Evolutionary conservation across 35 echinoderm and acorn worm genomes (phyloP), one percentile per base, ranked within the genome.

Genomic region (Apostichopus californicus): DNA sequence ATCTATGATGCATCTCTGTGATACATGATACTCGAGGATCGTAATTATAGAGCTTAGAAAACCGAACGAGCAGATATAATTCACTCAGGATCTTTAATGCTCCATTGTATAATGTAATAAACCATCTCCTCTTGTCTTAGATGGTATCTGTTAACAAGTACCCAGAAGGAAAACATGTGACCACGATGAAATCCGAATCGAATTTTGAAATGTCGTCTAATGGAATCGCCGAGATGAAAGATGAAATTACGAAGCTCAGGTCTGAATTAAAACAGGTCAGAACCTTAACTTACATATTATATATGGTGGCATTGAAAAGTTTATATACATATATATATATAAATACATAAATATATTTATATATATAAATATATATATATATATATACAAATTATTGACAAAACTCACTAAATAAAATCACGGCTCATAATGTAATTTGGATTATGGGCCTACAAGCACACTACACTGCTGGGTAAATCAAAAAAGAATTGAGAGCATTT

Each of bases 101-200:
- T 68, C 5, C 11, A 68, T 14, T 68, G 18, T 4, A 68, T 68
- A 11, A 68, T 18, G 52, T 0, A 0, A 80, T 80, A n/a, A n/a
- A n/a, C 78, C 15, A 11, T 0, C 52, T 14, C 55, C 11, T 57
- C 34, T 55, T 60, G 34, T 86, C 20, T n/a, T 72, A 91, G 89
- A 91, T 91, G 53, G 54, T 91, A 22, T 78, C 89, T 78, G 89
- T 91, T 11, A 77, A 18, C 14, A 78, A 91, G 17, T 91, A 91
- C 72, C 89, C 89, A 13, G 89, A 91, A 77, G 89, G 89, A 7
- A 73, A 78, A 79, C 65, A 70, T 4, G 89, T 91, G 24, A 91
- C 89, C 13, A 91, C 89, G 11, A 91, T 91, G 89, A 91, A 77
- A 17, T 54, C 82, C 22, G 56, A 28, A 28, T n/a, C 56, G 22